Evolutionary conservation across 2,888 invertebrate species (phyloP).

Genomic region (Cybosia mesomella): DNA sequence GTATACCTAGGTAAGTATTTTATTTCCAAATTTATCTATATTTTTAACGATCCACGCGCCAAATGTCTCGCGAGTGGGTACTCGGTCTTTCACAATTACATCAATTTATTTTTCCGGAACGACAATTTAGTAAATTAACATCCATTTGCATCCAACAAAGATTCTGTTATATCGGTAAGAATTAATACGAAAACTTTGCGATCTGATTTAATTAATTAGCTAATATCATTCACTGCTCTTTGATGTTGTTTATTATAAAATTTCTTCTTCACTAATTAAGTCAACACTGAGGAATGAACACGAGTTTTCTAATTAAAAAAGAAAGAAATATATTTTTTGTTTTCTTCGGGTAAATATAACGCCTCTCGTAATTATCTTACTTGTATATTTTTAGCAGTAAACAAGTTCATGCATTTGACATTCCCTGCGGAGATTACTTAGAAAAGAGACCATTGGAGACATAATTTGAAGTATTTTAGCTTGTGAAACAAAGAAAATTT

Average conservation of each 20-base stretch:
- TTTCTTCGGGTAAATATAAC: constrained; percentile 12
- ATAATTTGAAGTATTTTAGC: neutral
- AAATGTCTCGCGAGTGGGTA: constrained; percentile 52
- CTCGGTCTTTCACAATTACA: constrained; percentile 61
- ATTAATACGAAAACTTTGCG: constrained; percentile 51
- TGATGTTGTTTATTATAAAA: constrained; percentile 33
- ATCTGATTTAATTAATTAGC: constrained; percentile 48
- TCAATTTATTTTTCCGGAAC: constrained; percentile 61
- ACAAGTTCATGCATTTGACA: constrained; percentile 26
- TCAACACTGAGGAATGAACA: constrained; percentile 18
- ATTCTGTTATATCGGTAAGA: constrained; percentile 51
- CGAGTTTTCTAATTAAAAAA: constrained; percentile 25
- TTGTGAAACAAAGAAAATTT: neutral
- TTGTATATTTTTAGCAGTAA: constrained; percentile 29
- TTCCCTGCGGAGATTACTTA: constrained; percentile 23
- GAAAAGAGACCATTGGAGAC: constrained; percentile 20
- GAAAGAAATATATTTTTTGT: constrained; percentile 25
- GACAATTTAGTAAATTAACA: constrained; percentile 68
- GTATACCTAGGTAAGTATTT: too few species aligned
- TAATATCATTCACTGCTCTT: constrained; percentile 36
- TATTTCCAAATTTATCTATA: constrained; percentile 27
- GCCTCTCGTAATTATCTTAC: constrained; percentile 23
- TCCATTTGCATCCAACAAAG: constrained; percentile 58
- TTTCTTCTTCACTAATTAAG: constrained; percentile 37
- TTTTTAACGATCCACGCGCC: constrained; percentile 60